Evolutionary conservation across 2,797 vertebrate species (phyloP).

Genomic region (Borostomias antarcticus): DNA sequence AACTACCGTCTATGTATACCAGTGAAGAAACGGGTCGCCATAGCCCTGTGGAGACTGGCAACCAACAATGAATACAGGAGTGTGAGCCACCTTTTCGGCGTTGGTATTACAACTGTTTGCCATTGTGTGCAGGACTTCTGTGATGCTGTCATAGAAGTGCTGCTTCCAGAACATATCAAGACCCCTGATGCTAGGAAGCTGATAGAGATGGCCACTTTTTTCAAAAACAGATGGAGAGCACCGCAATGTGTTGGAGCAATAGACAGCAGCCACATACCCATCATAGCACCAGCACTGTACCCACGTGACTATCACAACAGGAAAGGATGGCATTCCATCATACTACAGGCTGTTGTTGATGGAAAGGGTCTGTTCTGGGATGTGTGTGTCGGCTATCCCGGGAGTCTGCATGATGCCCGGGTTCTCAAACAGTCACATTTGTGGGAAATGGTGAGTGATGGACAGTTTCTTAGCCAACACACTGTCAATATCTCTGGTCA

Average conservation of each 20-base stretch:
- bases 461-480: slow-evolving; percentile 31
- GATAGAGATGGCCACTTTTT: slow-evolving; percentile 31
- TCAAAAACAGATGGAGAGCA: slow-evolving; percentile 11
- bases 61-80: slow-evolving; percentile 39
- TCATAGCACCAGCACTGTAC: slow-evolving; percentile 23
- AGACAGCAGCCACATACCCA: slow-evolving; percentile 42
- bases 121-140: neutral
- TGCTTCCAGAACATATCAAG: slow-evolving; percentile 34
- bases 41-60: slow-evolving; percentile 40
- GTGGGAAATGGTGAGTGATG: slow-evolving; percentile 19
- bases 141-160: slow-evolving; percentile 34
- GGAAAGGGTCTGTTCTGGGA: neutral
- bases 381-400: neutral
- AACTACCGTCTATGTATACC: slow-evolving; percentile 37
- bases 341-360: no score
- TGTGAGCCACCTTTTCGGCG: slow-evolving; percentile 45
- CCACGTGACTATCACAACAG: slow-evolving; percentile 40
- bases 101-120: slow-evolving; percentile 29
- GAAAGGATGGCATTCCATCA: slow-evolving; percentile 14
- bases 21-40: slow-evolving; percentile 30
- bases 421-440: slow-evolving; percentile 31
- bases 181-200: slow-evolving; percentile 29
- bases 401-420: slow-evolving; percentile 15
- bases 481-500: slow-evolving; percentile 17
- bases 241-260: slow-evolving; percentile 41